Evolutionary conservation across 2,797 vertebrate species (phyloP), one percentile per base, ranked within the genome.

Genomic region (Rhynchonycteris naso): DNA sequence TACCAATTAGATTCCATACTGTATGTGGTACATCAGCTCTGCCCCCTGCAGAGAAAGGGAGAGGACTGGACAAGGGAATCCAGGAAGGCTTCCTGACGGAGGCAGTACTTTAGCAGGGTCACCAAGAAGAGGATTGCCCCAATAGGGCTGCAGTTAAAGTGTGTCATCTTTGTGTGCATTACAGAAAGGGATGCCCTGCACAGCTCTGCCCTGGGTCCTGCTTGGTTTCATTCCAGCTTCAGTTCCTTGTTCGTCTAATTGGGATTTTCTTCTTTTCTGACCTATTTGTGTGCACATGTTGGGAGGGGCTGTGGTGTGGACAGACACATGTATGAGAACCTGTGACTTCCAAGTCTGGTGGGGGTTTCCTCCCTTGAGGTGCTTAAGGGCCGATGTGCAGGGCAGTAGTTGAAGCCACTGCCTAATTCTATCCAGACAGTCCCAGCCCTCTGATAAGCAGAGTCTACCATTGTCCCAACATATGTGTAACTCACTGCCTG

Each of bases 151-250:
- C n/a, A 7, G 18, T 30, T 50, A 56, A 78, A 21, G 52, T 2
- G 30, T 0, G 0, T 8, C 9, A 3, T n/a, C 35, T 75, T 35
- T 26, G 7, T 71, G 69, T 63, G 33, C 16, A 8, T 14, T 30
- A 28, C 28, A 15, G 4, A 47, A 28, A 75, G 24, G 61, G 0
- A 0, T 3, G 1, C 9, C 26, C 0, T 11, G 81, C 16, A 11
- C 5, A 5, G 6, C 26, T 35, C n/a, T 24, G 47, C 78, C 33
- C 56, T 22, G 71, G 68, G 76, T 43, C 82, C 87, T 52, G 56
- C 38, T 16, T 61, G 50, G 59, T 65, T 69, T 61, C 0, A 0
- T 59, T 92, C 78, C 68, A 52, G 54, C 47, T 38, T 19, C 10
- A 4, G 13, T 4, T 50, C 33, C 59, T 88, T 54, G 59, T 72